Percentiles rank a stretch among this genome's conserved stretches.
These are phyloP conservation scores for Myiothlypis coronata DNA, from an alignment of 2,797 vertebrate species.

Conservation along the genomic window DNA sequence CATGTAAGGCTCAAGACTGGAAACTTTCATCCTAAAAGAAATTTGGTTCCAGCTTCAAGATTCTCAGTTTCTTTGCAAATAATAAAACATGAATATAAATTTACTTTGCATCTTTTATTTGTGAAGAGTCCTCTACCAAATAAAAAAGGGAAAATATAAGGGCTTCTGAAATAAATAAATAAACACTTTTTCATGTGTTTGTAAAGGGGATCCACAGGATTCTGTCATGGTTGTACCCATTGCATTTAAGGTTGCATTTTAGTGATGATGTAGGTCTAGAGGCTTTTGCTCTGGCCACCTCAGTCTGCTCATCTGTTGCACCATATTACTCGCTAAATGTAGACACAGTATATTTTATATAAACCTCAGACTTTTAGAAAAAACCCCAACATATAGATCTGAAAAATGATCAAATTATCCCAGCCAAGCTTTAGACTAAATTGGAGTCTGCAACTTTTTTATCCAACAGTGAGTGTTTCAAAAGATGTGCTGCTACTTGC, in stretches of 20 bases:
- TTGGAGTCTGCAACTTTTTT: not conserved
- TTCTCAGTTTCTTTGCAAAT: not conserved
- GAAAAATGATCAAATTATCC: not conserved
- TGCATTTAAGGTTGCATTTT: not conserved
- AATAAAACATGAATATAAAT: not conserved
- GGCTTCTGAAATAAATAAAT: not conserved
- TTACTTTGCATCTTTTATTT: not conserved
- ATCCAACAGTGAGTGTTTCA: not conserved
- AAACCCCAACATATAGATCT: not conserved
- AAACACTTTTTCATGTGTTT: not conserved
- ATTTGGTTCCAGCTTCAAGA: not conserved
- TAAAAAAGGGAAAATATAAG: not conserved
- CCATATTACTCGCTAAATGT: fast-evolving
- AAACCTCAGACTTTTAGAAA: not conserved
- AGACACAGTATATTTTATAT: not conserved
- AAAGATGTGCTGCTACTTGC: not conserved
- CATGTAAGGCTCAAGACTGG: not conserved
- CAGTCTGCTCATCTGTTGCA: not conserved
- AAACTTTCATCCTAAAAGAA: not conserved
- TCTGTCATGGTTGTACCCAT: not conserved
- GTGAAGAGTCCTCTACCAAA: not conserved
- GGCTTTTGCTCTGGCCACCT: not conserved
- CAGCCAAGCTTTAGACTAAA: not conserved
- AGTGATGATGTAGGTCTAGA: not conserved
- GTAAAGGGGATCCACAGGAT: not conserved